Percentiles rank a stretch among this genome's conserved stretches.
Conservation (phyloP, 2,113 vertebrate genomes). For the Fulmarus glacialis region DNA sequence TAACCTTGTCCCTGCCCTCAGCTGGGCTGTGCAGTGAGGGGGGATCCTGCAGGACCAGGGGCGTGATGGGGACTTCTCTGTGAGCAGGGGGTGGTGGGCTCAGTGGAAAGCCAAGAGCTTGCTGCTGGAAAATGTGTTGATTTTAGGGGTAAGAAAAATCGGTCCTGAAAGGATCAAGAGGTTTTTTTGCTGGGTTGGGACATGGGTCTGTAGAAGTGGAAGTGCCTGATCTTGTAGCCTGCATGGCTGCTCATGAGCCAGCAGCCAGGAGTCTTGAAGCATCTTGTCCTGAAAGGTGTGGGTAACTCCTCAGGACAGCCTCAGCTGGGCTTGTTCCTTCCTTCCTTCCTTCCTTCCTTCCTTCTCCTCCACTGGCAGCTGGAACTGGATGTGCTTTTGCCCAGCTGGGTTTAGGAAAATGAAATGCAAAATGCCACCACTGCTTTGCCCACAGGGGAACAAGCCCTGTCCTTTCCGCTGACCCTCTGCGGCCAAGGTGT, state of each 20-base stretch:
- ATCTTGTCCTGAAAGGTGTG: background rate
- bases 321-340: background rate
- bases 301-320: background rate
- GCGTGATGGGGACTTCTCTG: background rate
- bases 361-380: background rate
- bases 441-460: accelerated
- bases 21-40: background rate
- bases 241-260: accelerated
- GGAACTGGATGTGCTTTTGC: background rate
- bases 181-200: background rate
- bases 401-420: background rate
- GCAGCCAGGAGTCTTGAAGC: background rate
- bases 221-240: background rate
- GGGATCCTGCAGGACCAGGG: background rate
- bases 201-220: background rate
- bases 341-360: background rate
- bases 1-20: background rate
- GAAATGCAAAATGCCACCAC: background rate
- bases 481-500: background rate
- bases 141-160: background rate
- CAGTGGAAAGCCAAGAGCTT: background rate
- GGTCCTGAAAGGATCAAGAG: background rate
- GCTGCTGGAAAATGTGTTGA: background rate
- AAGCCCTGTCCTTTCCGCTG: accelerated
- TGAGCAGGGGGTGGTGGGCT: no score